These are phyloP conservation scores for Melanaphis sacchari DNA, from an alignment of 1,140 invertebrate species.

Conservation along the genomic window DNA sequence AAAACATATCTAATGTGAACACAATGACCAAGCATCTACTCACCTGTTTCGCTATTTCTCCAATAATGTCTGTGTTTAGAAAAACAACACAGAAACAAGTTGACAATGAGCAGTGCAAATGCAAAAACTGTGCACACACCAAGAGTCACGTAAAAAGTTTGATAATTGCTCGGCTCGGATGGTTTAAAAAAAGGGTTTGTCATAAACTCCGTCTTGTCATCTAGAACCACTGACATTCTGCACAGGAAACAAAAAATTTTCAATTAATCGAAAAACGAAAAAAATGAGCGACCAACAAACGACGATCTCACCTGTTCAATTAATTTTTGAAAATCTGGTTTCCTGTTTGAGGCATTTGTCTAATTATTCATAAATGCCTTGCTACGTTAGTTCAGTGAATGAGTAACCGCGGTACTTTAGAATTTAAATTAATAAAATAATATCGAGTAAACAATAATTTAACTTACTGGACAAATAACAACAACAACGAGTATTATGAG, in stretches of 20 bases:
- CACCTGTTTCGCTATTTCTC: conserved; percentile 81
- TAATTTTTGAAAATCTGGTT: background rate
- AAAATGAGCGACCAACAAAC: background rate
- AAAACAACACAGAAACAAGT: conserved; percentile 79
- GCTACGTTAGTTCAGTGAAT: background rate
- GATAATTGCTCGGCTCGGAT: conserved; percentile 72
- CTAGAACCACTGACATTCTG: conserved; percentile 63
- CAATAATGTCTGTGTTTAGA: conserved; percentile 80
- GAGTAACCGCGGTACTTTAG: background rate
- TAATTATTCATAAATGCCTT: background rate
- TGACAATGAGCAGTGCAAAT: conserved; percentile 74
- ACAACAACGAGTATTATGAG: background rate
- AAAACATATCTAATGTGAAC: background rate
- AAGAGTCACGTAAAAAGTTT: conserved; percentile 79
- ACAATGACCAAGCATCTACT: background rate
- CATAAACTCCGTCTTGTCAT: conserved; percentile 71
- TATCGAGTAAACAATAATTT: background rate
- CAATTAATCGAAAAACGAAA: background rate
- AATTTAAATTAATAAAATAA: background rate
- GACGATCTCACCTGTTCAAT: background rate
- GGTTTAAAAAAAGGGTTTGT: conserved; percentile 72
- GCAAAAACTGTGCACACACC: conserved; percentile 77
- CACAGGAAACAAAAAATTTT: background rate
- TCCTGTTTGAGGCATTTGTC: background rate
- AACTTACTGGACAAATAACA: background rate